These are phyloP conservation scores for Bibio marci DNA, from an alignment of 2,888 invertebrate genomes.

Conservation along the genomic window DNA sequence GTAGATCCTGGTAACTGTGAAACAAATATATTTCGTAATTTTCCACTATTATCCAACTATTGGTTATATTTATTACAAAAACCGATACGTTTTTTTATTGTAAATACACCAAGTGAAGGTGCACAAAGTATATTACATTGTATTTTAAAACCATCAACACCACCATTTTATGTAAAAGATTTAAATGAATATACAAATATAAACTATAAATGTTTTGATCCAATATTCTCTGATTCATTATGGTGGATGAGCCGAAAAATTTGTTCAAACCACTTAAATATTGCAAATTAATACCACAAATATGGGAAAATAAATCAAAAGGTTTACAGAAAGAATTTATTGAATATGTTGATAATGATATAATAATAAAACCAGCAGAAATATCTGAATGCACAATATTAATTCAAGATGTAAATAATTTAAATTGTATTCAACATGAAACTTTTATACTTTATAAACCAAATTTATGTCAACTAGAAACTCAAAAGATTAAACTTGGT, in stretches of 20 bases:
- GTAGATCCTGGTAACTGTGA: constrained; percentile 32
- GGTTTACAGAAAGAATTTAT: constrained; percentile 23
- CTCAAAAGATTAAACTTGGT: constrained; percentile 23
- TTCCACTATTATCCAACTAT: constrained; percentile 21
- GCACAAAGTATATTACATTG: constrained; percentile 27
- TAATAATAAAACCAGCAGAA: too few relatives aligned
- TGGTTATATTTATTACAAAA: constrained; percentile 25
- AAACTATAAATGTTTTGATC: constrained; percentile 3
- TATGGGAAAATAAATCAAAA: constrained; percentile 11
- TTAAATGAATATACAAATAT: constrained; percentile 2
- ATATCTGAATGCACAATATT: constrained; percentile 4
- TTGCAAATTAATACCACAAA: constrained; percentile 4
- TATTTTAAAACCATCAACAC: constrained; percentile 19
- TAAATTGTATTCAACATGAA: constrained; percentile 16
- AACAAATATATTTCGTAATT: constrained; percentile 27
- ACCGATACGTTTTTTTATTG: constrained; percentile 22
- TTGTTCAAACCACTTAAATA: constrained; percentile 6
- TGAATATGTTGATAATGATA: constrained; percentile 13
- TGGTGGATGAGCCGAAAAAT: constrained; percentile 7
- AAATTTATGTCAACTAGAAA: neutral
- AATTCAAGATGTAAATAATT: constrained; percentile 12
- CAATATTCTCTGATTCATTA: constrained; percentile 2
- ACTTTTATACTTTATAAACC: too few relatives aligned
- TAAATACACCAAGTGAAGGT: constrained; percentile 28
- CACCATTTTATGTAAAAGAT: constrained; percentile 8